Percentiles rank a stretch among this genome's conserved stretches.
Evolutionary conservation across 2,888 invertebrate genomes (phyloP).

Genomic region (Eristalis pertinax): DNA sequence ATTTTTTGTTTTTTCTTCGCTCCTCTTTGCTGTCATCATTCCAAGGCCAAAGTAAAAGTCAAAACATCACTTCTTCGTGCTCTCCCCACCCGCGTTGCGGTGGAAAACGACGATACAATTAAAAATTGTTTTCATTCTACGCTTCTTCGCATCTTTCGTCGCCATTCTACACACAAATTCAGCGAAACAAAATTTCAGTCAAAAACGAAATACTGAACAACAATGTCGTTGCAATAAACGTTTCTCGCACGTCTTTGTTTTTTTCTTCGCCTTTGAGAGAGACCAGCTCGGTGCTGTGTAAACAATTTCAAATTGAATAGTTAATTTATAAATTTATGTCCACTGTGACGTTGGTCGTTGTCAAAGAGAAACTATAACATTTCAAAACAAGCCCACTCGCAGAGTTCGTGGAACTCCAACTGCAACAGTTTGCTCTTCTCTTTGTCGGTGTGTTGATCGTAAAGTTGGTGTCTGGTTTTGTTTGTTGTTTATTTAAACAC

Average conservation of each 20-base stretch:
- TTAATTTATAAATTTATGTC: neutral
- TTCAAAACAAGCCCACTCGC: neutral
- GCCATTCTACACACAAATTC: constrained; percentile 32
- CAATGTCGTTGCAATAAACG: constrained; percentile 28
- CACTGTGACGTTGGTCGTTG: neutral
- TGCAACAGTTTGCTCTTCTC: constrained; percentile 28
- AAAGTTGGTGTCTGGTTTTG: neutral
- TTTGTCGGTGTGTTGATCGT: neutral
- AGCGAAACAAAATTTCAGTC: constrained; percentile 45
- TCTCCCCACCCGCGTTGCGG: neutral
- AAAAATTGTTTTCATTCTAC: neutral
- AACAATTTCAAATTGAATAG: neutral
- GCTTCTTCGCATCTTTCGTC: constrained; percentile 30
- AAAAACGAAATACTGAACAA: constrained; percentile 47
- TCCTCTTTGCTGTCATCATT: constrained; percentile 29
- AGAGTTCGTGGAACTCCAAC: constrained; percentile 1
- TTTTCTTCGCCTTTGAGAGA: neutral
- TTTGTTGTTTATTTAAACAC: neutral
- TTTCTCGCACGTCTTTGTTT: neutral
- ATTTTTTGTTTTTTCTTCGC: constrained; percentile 35
- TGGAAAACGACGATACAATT: too few species aligned
- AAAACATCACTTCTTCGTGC: constrained; percentile 38
- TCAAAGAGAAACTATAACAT: neutral
- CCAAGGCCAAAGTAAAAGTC: constrained; percentile 66
- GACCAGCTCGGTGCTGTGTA: constrained; percentile 2